Base-by-base conservation (phyloP, 2,797 vertebrate genomes). In the Dromococcyx pavoninus region DNA sequence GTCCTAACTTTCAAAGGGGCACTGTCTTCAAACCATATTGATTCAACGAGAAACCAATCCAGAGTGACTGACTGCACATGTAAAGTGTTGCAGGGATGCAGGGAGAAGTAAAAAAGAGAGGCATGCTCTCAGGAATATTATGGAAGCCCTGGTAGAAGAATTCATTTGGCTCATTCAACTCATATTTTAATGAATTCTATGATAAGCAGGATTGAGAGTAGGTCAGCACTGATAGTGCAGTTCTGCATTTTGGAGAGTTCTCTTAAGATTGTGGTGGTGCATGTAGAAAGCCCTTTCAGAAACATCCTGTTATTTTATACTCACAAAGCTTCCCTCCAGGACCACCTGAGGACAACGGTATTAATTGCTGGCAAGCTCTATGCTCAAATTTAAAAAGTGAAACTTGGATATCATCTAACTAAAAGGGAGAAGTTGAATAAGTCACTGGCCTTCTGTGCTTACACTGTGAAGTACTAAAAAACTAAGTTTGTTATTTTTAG, bases 351-450 rank as follows among this genome's bases (percentile, higher is more conserved):
- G 62, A 88, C 44, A 95, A n/a, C 51, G 85, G 35, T 91, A 91
- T 91, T 94, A 94, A 90, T 86, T 93, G 69, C 44, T 89, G 83
- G 50, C 27, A 94, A 91, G 30, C 71, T 58, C 32, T 56, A 7
- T 48, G 62, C 60, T 95, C 19, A 60, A 62, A 91, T 93, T 91
- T 58, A 83, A 96, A 72, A 96, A 65, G 90, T 75, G 80, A 91
- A 97, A 74, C 9, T 74, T 93, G 33, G 58, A 72, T 32, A 65
- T 84, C 91, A 77, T 86, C 79, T 96, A 66, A 75, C 39, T 94
- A 50, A 97, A 93, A 54, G 10, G 60, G 67, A 60, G 62, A 96
- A 82, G 70, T 86, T 46, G 60, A 93, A 91, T 3, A 0, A 64
- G 54, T 69, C 54, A n/a, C 10, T 62, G 32, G 57, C 32, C 74